Conservation (phyloP, 2,888 invertebrate species). For the Brachycybe producta region DNA sequence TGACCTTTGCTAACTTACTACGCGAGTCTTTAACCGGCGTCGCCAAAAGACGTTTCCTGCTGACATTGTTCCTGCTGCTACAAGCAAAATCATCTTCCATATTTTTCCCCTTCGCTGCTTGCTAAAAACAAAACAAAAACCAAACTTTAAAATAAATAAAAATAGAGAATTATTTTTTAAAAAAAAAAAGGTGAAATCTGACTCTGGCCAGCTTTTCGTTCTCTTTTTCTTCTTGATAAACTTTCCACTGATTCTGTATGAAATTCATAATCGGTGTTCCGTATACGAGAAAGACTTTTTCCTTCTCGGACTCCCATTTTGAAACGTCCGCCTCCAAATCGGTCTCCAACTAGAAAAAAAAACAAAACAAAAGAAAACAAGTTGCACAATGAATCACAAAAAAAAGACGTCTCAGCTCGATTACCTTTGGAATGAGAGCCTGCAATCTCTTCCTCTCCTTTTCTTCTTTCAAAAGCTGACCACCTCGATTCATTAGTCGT, state of each 20-base stretch:
- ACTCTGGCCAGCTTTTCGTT: conserved; percentile 2
- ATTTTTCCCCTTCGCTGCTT: no score
- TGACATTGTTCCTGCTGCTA: no score
- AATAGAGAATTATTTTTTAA: no score
- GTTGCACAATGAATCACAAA: not conserved
- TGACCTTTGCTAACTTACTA: no score
- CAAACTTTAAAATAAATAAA: no score
- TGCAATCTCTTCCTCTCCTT: conserved; percentile 6
- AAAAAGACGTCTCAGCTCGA: not conserved
- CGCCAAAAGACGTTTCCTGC: no score
- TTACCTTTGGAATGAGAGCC: conserved; percentile 8
- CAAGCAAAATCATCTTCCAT: no score
- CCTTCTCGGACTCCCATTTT: not conserved
- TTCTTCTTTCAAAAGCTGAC: conserved; percentile 1
- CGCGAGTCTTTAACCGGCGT: no score
- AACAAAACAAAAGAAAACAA: not conserved
- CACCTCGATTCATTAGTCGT: conserved; percentile 4
- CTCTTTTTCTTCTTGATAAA: conserved; percentile 4
- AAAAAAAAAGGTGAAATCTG: no score
- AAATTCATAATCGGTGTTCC: not conserved
- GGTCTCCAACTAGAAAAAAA: not conserved
- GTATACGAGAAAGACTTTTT: not conserved
- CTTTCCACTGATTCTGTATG: not conserved
- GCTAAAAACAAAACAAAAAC: no score
- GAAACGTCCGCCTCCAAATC: not conserved